These are phyloP conservation scores for Malurus melanocephalus DNA, from an alignment of 2,113 vertebrate genomes.

Conservation along the genomic window DNA sequence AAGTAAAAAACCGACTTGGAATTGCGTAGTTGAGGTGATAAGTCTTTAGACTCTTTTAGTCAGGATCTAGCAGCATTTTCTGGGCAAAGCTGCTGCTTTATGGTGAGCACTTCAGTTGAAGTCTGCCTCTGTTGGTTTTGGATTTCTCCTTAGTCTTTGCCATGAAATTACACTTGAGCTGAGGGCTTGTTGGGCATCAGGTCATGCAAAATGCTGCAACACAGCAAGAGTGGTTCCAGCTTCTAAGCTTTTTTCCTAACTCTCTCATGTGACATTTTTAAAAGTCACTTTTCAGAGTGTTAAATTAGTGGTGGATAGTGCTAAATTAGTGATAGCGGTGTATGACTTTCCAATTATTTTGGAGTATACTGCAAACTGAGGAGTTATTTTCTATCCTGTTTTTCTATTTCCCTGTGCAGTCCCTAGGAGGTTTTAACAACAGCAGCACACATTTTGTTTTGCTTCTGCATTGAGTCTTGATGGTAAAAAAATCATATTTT, in stretches of 20 bases:
- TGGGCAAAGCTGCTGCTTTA: not conserved
- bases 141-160: conserved; percentile 2
- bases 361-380: not conserved
- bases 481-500: not conserved
- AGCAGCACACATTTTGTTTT: not conserved
- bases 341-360: not conserved
- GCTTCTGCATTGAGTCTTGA: not conserved
- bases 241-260: not conserved
- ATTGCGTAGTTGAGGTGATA: not conserved
- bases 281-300: not conserved
- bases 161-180: not conserved
- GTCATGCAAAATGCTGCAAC: not conserved
- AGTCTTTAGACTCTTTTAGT: not conserved
- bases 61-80: not conserved
- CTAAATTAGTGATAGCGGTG: not conserved
- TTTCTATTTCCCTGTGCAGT: not conserved
- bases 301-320: not conserved
- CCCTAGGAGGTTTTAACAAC: not conserved
- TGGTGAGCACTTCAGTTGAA: not conserved
- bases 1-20: not conserved
- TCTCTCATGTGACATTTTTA: not conserved
- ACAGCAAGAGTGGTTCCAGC: not conserved
- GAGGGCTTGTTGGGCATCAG: not conserved
- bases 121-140: not conserved
- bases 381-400: not conserved